Percentiles rank a stretch among this genome's conserved stretches.
phyloP scores from a whole-genome alignment of 2,888 invertebrate species.

The Rosalia funebris region DNA sequence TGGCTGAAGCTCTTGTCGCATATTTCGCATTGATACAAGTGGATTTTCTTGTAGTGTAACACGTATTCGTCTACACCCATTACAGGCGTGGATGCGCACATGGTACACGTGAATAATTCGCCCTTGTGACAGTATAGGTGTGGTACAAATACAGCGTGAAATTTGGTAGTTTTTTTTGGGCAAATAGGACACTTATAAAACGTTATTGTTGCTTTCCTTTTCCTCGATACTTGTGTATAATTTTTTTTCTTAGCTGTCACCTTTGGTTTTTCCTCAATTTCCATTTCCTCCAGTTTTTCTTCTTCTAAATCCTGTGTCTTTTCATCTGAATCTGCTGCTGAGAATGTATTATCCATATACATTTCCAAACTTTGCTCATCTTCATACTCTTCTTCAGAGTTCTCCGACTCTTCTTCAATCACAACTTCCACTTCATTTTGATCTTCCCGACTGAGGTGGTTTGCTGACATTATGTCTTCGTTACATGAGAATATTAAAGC shows the following conservation, averaged over 20 bases:
- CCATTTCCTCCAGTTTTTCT: background rate
- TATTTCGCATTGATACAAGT: constrained; percentile 41
- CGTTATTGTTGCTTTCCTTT: constrained; percentile 25
- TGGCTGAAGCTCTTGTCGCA: constrained; percentile 42
- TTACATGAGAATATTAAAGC: too few species aligned
- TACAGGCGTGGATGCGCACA: constrained; percentile 26
- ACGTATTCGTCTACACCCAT: constrained; percentile 28
- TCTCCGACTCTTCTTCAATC: background rate
- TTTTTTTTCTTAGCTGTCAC: too few species aligned
- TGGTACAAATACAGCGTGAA: constrained; percentile 25
- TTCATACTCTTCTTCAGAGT: background rate
- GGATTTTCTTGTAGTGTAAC: constrained; percentile 35
- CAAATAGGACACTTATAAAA: constrained; percentile 37
- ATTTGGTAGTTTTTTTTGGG: constrained; percentile 24
- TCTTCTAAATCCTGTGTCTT: background rate
- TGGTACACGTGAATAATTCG: constrained; percentile 28
- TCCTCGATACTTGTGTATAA: too few species aligned
- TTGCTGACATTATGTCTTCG: background rate
- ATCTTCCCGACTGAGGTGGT: too few species aligned
- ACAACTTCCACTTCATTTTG: background rate
- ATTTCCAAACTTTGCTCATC: background rate
- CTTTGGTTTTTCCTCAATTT: background rate
- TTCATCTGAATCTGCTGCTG: background rate
- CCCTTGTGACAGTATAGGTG: constrained; percentile 28
- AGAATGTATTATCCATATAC: too few species aligned